Conservation (phyloP, 2,797 vertebrate genomes). For the Sebastes elongatus region DNA sequence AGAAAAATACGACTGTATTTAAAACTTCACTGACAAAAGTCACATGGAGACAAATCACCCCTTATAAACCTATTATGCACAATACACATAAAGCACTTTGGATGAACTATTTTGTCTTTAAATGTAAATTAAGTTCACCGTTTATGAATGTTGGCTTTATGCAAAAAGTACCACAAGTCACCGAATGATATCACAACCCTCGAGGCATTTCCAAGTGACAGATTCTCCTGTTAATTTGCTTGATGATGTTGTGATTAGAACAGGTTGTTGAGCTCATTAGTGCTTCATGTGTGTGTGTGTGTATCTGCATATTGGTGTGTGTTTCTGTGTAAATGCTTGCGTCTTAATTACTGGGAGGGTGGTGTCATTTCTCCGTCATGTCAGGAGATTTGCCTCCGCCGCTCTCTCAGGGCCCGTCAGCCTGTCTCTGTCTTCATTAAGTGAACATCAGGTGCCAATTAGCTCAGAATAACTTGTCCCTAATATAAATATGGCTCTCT, state of each 20-base stretch:
- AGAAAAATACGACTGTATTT: too few species aligned
- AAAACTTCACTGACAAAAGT: too few species aligned
- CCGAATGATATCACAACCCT: neutral
- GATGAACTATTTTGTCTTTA: neutral
- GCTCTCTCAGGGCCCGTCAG: constrained; percentile 65
- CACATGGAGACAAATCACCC: neutral
- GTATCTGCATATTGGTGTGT: neutral
- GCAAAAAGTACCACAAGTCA: neutral
- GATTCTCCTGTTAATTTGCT: constrained; percentile 46
- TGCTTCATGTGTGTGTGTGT: neutral
- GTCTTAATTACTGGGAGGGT: constrained; percentile 74
- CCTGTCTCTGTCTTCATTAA: constrained; percentile 80
- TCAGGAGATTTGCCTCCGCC: constrained; percentile 64
- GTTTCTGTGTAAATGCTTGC: constrained; percentile 46
- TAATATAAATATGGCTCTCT: constrained; percentile 73
- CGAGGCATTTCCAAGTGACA: neutral
- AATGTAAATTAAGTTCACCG: neutral
- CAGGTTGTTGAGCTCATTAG: constrained; percentile 69
- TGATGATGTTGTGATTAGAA: constrained; percentile 67
- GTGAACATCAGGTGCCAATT: constrained; percentile 87
- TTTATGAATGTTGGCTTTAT: neutral
- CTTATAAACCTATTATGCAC: neutral
- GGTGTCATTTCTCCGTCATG: constrained; percentile 65
- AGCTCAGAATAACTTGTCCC: constrained; percentile 70
- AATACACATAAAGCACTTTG: neutral